A percentile compares a stretch with the other conserved stretches of the same genome.
phyloP scores from a whole-genome alignment of 2,888 invertebrate genomes.

The Chrysina gloriosa region DNA sequence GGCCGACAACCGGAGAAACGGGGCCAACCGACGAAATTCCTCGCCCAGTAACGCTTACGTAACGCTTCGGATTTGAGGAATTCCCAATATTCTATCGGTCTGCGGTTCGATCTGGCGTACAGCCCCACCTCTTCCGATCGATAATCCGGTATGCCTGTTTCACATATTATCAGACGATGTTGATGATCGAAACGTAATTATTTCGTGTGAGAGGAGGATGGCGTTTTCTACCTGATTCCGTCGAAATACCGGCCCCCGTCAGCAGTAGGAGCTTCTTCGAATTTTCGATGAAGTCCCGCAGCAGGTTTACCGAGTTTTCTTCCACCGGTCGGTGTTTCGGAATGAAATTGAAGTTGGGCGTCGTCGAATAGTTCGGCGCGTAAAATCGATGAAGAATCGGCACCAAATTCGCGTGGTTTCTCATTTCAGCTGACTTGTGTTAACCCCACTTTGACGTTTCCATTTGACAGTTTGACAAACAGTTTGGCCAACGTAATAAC shows the following conservation, averaged over 20 bases:
- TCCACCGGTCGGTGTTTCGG: conserved; percentile 79
- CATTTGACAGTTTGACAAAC: too few relatives aligned
- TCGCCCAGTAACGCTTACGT: conserved; percentile 92
- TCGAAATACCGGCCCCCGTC: conserved; percentile 96
- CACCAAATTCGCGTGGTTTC: background rate
- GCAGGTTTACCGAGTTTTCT: conserved; percentile 68
- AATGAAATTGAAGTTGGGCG: conserved; percentile 67
- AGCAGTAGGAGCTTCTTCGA: conserved; percentile 75
- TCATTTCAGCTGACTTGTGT: too few relatives aligned
- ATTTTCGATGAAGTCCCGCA: conserved; percentile 72
- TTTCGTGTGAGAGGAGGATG: too few relatives aligned
- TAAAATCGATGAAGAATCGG: background rate
- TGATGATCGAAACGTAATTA: too few relatives aligned
- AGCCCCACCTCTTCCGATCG: conserved; percentile 92
- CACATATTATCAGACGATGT: too few relatives aligned
- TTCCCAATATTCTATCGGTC: conserved; percentile 88
- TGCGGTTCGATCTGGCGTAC: conserved; percentile 85
- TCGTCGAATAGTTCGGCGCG: background rate
- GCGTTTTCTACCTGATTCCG: conserved; percentile 85
- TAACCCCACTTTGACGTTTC: too few relatives aligned
- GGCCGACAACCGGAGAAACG: conserved; percentile 83
- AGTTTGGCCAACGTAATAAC: too few relatives aligned
- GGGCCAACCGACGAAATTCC: conserved; percentile 95
- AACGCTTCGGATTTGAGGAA: conserved; percentile 77
- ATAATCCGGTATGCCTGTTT: conserved; percentile 93